phyloP scores from a whole-genome alignment of 2,113 vertebrate genomes.

The Pteruthius melanotis region DNA sequence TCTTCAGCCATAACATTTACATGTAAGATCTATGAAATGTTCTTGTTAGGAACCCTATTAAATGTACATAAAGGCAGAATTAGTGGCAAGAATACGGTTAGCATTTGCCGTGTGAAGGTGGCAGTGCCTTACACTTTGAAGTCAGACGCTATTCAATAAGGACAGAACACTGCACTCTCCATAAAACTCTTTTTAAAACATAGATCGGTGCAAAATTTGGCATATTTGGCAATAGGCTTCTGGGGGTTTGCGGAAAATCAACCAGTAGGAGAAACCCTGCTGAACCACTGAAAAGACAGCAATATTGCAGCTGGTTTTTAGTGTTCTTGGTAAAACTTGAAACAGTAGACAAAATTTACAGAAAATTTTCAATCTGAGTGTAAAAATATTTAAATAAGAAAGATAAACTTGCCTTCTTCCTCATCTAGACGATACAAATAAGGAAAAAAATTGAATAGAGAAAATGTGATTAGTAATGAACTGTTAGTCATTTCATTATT shows the following conservation, averaged over 20 bases:
- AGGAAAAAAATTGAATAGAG: constrained; percentile 70
- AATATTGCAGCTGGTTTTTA: not conserved
- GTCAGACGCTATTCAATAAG: not conserved
- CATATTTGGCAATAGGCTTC: not conserved
- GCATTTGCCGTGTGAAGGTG: not conserved
- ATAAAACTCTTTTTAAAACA: not conserved
- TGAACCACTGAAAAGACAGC: not conserved
- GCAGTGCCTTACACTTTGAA: not conserved
- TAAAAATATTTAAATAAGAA: constrained; percentile 53
- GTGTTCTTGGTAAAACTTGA: not conserved
- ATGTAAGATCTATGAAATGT: not conserved
- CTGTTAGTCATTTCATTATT: constrained; percentile 56
- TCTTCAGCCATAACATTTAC: not conserved
- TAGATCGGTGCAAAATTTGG: not conserved
- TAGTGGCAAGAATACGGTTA: not conserved
- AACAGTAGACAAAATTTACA: not conserved
- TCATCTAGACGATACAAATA: constrained; percentile 82
- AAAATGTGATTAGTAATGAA: constrained; percentile 69
- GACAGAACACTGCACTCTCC: not conserved
- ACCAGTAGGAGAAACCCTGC: not conserved
- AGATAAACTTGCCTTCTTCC: constrained; percentile 90
- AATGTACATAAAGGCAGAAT: not conserved
- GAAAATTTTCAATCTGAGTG: not conserved
- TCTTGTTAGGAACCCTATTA: not conserved
- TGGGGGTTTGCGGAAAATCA: not conserved